phyloP scores from a whole-genome alignment of 2,888 invertebrate genomes.

The Oligia strigilis region DNA sequence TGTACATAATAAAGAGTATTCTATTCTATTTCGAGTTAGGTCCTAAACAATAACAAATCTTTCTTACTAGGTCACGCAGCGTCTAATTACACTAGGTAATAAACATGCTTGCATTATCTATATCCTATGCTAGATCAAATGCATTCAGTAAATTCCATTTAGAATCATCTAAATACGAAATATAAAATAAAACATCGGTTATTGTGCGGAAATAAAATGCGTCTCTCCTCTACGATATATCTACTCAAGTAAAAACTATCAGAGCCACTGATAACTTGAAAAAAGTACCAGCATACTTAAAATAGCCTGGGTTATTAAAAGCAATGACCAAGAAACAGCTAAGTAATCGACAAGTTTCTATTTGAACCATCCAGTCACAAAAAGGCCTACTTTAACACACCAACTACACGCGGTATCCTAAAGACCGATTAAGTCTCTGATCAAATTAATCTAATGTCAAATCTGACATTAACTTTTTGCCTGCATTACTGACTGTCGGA shows the following conservation, averaged over 20 bases:
- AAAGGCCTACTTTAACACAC: neutral
- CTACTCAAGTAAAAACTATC: neutral
- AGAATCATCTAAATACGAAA: neutral
- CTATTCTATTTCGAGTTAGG: neutral
- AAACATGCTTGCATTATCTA: neutral
- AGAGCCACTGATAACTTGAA: neutral
- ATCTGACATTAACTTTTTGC: neutral
- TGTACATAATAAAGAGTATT: too few relatives aligned
- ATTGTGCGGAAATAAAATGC: neutral
- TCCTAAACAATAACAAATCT: conserved; percentile 18
- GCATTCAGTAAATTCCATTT: neutral
- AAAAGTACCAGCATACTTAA: neutral
- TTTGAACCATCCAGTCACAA: neutral
- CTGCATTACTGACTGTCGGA: neutral
- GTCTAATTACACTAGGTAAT: neutral
- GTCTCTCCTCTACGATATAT: neutral
- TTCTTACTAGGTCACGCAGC: conserved; percentile 4
- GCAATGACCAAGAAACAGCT: neutral
- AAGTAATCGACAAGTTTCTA: neutral
- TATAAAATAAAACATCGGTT: neutral
- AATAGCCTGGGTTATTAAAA: neutral
- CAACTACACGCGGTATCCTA: neutral
- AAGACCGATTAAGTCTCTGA: neutral
- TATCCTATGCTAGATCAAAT: neutral
- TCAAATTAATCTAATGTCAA: neutral